Base-by-base conservation (phyloP, 92 coral and sea anemone species). In the Bergia puertoricense region DNA sequence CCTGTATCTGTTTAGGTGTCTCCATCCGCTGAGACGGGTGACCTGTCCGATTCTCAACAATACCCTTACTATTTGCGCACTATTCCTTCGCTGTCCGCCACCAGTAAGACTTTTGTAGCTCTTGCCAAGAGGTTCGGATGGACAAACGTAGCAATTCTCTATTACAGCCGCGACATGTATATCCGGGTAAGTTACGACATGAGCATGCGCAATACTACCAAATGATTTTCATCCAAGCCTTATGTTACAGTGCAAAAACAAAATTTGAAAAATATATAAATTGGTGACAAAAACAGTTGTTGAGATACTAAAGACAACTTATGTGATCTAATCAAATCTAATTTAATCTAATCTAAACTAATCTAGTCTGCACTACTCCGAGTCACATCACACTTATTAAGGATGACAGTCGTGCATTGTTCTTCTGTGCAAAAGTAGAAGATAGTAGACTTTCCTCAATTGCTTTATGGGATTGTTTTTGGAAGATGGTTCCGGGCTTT, bases 21-120 rank as follows among this genome's bases (percentile, higher is more conserved):
- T 38, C 95, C 97, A 51, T 86, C 97, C 1, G 97, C 95, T 0
- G 93, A 92, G 77, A 86, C 93, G 36, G 93, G 95, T 41, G 89
- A 85, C 36, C 91, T 94, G 41, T 92, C 97, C 8, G 68, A 81
- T 13, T 68, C 92, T 22, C 56, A 42, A 22, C 42, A 50, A 2
- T 94, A 92, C 68, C 97, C 95, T 6, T 92, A 88, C 50, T 92
- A 92, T 48, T 87, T 92, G 16, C 95, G 97, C 22, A 92, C 97
- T 0, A 89, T 94, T 18, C 92, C 95, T 20, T 91, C 97, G 0
- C 75, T 90, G 30, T 90, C 95, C 41, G 91, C 92, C 18, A 91
- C 90, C 30, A 80, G 93, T 20, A 91, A 85, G 40, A 78, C 97
- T 8, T 94, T 94, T 82, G 90, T 94, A 67, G 89, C 94, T 3